Percentiles rank a stretch among this genome's conserved stretches.
Evolutionary conservation across 92 coral and sea anemone species (phyloP).

Genomic region (Plumapathes pennacea): DNA sequence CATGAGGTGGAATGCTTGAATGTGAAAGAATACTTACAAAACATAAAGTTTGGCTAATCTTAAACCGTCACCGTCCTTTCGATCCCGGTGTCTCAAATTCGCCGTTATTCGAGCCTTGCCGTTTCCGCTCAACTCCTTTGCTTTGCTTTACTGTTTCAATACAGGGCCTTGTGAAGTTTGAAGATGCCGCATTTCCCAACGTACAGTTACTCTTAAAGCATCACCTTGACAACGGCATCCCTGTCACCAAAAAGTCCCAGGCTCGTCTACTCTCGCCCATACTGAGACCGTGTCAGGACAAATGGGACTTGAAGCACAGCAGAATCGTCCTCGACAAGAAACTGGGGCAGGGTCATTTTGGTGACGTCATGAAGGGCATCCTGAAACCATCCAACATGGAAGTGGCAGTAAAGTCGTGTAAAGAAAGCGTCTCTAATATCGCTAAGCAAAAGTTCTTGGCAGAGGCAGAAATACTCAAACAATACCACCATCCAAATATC

Average conservation of each 20-base stretch:
- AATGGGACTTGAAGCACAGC: constrained; percentile 70
- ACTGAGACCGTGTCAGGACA: constrained; percentile 33
- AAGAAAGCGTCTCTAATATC: constrained; percentile 60
- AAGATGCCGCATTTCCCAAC: constrained; percentile 85
- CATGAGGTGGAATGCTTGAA: neutral
- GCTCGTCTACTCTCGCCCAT: constrained; percentile 67
- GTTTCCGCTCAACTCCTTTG: too few relatives aligned
- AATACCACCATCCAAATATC: constrained; percentile 94
- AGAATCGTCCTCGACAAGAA: constrained; percentile 52
- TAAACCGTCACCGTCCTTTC: neutral
- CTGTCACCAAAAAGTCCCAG: constrained; percentile 82
- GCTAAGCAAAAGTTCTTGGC: constrained; percentile 86
- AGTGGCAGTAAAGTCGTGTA: constrained; percentile 91
- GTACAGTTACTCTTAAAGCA: constrained; percentile 73
- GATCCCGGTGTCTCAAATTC: neutral
- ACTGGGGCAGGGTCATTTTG: constrained; percentile 95
- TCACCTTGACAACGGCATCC: constrained; percentile 60
- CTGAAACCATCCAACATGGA: constrained; percentile 59
- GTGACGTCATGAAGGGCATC: constrained; percentile 92
- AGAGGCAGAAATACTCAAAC: constrained; percentile 91
- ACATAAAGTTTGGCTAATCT: neutral
- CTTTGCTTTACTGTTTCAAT: neutral
- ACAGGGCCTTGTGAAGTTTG: constrained; percentile 80
- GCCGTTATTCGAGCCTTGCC: too few relatives aligned
- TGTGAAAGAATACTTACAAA: neutral